Conservation (phyloP, 2,888 invertebrate species). For the Protophormia terraenovae region DNA sequence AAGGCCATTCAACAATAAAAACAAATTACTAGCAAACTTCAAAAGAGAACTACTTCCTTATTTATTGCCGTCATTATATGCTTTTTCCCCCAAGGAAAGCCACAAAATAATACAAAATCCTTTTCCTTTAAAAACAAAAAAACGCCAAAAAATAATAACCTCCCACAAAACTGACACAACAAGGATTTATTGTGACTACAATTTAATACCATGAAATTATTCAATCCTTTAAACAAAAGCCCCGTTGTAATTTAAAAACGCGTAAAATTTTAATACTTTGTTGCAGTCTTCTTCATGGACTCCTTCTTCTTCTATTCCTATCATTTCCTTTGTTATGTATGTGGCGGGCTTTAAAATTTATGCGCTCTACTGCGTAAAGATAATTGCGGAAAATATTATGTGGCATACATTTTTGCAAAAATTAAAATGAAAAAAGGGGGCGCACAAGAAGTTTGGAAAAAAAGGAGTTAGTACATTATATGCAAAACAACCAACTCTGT, state of each 20-base stretch:
- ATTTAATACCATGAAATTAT: constrained; percentile 46
- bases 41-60: not conserved
- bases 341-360: constrained; percentile 40
- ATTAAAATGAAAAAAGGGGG: not conserved
- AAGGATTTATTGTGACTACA: constrained; percentile 21
- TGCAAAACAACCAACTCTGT: not conserved
- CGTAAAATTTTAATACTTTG: constrained; percentile 53
- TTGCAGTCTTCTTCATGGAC: constrained; percentile 23
- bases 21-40: not conserved
- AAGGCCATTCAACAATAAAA: not conserved
- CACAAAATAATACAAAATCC: not conserved
- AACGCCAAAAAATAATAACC: not conserved
- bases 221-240: constrained; percentile 38
- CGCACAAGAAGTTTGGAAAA: not conserved
- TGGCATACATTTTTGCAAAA: constrained; percentile 41
- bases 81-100: not conserved
- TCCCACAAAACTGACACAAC: constrained; percentile 22
- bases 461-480: not conserved
- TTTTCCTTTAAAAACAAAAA: not conserved
- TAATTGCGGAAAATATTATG: constrained; percentile 61
- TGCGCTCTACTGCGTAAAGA: constrained; percentile 62
- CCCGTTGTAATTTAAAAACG: constrained; percentile 48
- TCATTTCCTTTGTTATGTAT: not conserved
- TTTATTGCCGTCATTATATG: not conserved
- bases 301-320: not conserved